Percentiles rank a stretch among this genome's conserved stretches.
These are phyloP conservation scores for Andrena haemorrhoa DNA, from an alignment of 2,888 invertebrate genomes.

Conservation along the genomic window DNA sequence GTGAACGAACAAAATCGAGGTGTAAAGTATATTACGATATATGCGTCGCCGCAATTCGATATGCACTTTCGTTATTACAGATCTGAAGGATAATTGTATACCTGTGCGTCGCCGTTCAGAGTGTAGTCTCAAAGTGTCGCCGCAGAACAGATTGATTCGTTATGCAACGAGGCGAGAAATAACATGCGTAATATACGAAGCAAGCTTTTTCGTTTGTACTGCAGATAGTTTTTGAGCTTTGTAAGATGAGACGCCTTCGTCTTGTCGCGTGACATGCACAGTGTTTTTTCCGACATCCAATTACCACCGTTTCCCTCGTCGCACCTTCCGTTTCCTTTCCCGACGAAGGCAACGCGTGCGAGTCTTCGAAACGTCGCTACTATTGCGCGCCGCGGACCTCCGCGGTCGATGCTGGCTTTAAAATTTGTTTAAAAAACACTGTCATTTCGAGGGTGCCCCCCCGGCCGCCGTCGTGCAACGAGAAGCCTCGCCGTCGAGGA, in stretches of 20 bases:
- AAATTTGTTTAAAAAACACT: constrained; percentile 51
- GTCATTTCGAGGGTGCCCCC: constrained; percentile 21
- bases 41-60: constrained; percentile 52
- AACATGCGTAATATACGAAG: constrained; percentile 49
- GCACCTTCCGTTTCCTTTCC: neutral
- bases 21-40: constrained; percentile 52
- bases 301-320: constrained; percentile 1
- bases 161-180: constrained; percentile 34
- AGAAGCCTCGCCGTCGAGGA: neutral
- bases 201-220: constrained; percentile 52
- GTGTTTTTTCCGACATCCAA: constrained; percentile 45
- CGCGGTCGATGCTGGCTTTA: neutral
- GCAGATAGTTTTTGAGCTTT: constrained; percentile 53
- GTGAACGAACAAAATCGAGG: constrained; percentile 13
- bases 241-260: constrained; percentile 38
- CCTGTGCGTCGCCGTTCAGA: constrained; percentile 54
- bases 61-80: constrained; percentile 53
- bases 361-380: neutral
- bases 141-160: constrained; percentile 36
- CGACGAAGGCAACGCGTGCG: constrained; percentile 2
- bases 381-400: neutral
- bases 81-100: constrained; percentile 37
- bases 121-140: constrained; percentile 11
- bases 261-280: constrained; percentile 36
- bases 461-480: neutral